Evolutionary conservation across 2,797 vertebrate genomes (phyloP).

Genomic region (Mallotus villosus): DNA sequence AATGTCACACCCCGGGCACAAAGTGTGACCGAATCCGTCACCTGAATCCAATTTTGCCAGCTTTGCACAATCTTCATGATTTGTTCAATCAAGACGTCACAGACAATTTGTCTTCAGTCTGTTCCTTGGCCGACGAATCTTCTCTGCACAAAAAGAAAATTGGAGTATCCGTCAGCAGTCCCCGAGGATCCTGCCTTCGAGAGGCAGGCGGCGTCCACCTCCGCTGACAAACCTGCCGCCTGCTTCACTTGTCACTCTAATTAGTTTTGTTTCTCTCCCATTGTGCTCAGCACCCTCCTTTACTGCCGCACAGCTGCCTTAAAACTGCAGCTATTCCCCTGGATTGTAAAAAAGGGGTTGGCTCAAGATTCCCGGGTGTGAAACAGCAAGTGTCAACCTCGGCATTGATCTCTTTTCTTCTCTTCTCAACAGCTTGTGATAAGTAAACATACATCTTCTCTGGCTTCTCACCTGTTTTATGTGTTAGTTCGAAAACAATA

Average conservation of each 20-base stretch:
- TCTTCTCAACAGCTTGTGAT: slow-evolving; percentile 52
- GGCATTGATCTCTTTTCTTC: slow-evolving; percentile 49
- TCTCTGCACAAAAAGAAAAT: slow-evolving; percentile 60
- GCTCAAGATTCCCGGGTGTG: slow-evolving; percentile 30
- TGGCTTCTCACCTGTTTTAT: slow-evolving; percentile 13
- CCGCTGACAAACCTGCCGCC: slow-evolving; percentile 41
- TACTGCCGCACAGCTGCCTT: slow-evolving; percentile 50
- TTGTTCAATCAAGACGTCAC: slow-evolving; percentile 71
- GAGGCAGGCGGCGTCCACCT: slow-evolving; percentile 38
- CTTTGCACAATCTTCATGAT: slow-evolving; percentile 53
- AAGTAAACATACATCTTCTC: slow-evolving; percentile 45
- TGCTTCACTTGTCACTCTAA: slow-evolving; percentile 72
- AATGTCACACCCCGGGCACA: slow-evolving; percentile 31
- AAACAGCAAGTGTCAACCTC: slow-evolving; percentile 32
- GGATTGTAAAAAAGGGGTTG: slow-evolving; percentile 40
- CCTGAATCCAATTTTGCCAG: slow-evolving; percentile 70
- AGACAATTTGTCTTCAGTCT: slow-evolving; percentile 63
- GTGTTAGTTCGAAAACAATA: slow-evolving; percentile 43
- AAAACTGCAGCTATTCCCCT: slow-evolving; percentile 44
- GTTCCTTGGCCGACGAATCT: slow-evolving; percentile 30
- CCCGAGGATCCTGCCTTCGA: slow-evolving; percentile 53
- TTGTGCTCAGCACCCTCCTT: slow-evolving; percentile 59
- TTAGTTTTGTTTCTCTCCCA: slow-evolving; percentile 72
- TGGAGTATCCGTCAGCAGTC: slow-evolving; percentile 73
- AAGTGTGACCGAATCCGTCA: slow-evolving; percentile 62